These are phyloP conservation scores for Etheostoma cragini DNA, from an alignment of 2,113 vertebrate genomes.

Conservation along the genomic window DNA sequence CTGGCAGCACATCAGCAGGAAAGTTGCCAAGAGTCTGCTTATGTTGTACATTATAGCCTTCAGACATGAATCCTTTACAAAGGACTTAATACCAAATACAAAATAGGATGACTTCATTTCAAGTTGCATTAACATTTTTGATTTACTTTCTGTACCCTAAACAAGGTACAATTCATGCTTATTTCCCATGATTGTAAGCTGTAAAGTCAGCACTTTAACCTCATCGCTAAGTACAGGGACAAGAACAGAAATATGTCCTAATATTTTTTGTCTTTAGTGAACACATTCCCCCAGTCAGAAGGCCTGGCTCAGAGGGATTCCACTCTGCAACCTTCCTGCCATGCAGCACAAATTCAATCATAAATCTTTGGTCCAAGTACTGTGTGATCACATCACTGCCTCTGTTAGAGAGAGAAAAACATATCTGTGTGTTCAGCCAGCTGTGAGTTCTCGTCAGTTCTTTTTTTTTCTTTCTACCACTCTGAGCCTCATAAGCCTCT, in stretches of 20 bases:
- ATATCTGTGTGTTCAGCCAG: slow-evolving; percentile 50
- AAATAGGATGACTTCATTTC: not conserved
- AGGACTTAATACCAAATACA: not conserved
- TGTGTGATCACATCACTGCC: slow-evolving; percentile 35
- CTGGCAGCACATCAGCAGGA: not conserved
- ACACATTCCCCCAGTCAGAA: not conserved
- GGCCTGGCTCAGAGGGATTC: not conserved
- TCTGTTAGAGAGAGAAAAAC: not conserved
- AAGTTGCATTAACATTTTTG: not conserved
- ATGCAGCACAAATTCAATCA: slow-evolving; percentile 26
- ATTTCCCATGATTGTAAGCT: not conserved
- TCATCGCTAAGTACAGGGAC: not conserved
- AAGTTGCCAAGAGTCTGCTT: not conserved
- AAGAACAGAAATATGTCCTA: not conserved
- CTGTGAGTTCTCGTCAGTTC: slow-evolving; percentile 68
- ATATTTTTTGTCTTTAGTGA: not conserved
- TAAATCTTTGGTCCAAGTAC: slow-evolving; percentile 17
- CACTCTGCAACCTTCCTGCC: slow-evolving; percentile 18
- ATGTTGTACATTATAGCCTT: not conserved
- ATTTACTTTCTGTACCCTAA: not conserved
- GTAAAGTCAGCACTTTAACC: not conserved
- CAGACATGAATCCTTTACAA: not conserved
- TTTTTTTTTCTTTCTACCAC: slow-evolving; percentile 4
- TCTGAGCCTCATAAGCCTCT: slow-evolving; percentile 51
- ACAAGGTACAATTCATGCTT: not conserved